Base-by-base conservation (phyloP, 92 coral and sea anemone species). In the Umimayanthus kanabou region DNA sequence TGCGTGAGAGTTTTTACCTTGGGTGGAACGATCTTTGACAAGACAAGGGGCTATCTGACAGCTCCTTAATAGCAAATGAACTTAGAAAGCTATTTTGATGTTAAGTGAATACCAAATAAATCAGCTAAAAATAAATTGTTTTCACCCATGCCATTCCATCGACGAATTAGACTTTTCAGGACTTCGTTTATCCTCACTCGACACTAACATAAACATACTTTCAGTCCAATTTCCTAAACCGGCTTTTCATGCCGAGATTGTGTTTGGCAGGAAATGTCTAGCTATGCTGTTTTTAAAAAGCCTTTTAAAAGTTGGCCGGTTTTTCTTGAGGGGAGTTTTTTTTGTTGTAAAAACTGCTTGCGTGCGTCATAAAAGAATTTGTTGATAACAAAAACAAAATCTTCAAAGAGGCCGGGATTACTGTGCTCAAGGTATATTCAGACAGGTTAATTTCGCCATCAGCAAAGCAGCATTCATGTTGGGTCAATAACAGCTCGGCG, bases 351-450 rank as follows among this genome's bases (percentile, higher is more conserved):
- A 29, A 80, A 33, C 15, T 30, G 29, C 11, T 58, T 23, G 49
- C 85, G 85, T 80, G 85, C 85, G 73, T 80, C 85, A 57, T 55
- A 58, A 33, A 55, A 22, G 13, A 45, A n/a, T n/a, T 77, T n/a
- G 37, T 16, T 50, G 65, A 49, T n/a, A 78, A 49, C 66, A 29
- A 78, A 78, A 45, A n/a, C 65, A 15, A 78, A 77, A 78, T 43
- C 82, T n/a, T 78, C 70, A 80, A 80, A 80, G 71, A 80, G 37
- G 73, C 49, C 85, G 71, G 14, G 14, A 33, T 33, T 57, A 58
- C 70, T 9, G 30, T 7, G 53, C 72, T 58, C 26, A 58, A 37
- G 73, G 37, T 39, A 39, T 25, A 78, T 18, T 57, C 85, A 80
- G 73, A 58, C 53, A 80, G 37, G 55, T 43, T 80, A 64, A 81